These are phyloP conservation scores for Rhinopithecus roxellana DNA, from an alignment of 2,113 vertebrate genomes.

Conservation along the genomic window DNA sequence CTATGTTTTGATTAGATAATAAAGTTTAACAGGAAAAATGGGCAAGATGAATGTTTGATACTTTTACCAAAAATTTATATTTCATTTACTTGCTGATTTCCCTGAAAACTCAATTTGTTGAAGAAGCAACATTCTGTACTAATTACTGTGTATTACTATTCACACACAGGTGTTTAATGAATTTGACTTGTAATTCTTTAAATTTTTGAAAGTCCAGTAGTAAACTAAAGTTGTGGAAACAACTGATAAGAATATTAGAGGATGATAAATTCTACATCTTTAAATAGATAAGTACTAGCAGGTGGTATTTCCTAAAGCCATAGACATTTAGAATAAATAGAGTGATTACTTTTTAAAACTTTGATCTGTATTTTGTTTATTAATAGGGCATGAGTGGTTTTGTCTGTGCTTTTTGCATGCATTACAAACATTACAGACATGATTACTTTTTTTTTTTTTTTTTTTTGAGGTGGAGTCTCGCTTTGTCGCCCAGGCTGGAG, in stretches of 20 bases:
- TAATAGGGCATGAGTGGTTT: neutral
- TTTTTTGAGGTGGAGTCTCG: no score
- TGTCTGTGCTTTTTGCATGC: neutral
- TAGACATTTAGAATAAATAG: neutral
- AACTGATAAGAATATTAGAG: neutral
- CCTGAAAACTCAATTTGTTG: constrained; percentile 15
- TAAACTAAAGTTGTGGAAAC: neutral
- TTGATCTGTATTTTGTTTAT: neutral
- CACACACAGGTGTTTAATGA: neutral
- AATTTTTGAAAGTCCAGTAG: neutral
- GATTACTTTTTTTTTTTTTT: neutral
- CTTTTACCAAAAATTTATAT: neutral
- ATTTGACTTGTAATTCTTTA: constrained; percentile 23
- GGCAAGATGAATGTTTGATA: neutral
- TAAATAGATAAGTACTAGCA: constrained; percentile 21
- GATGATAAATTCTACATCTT: neutral
- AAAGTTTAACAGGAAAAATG: constrained; percentile 29
- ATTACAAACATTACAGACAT: neutral
- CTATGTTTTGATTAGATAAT: constrained; percentile 3
- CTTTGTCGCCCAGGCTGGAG: no score
- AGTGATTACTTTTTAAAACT: neutral
- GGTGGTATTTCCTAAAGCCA: neutral
- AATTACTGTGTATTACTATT: neutral
- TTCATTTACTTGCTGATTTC: constrained; percentile 1
- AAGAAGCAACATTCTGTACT: constrained; percentile 18